A percentile compares a stretch with the other conserved stretches of the same genome.
Evolutionary conservation across 92 coral and sea anemone genomes (phyloP).

Genomic region (Porites divaricata): DNA sequence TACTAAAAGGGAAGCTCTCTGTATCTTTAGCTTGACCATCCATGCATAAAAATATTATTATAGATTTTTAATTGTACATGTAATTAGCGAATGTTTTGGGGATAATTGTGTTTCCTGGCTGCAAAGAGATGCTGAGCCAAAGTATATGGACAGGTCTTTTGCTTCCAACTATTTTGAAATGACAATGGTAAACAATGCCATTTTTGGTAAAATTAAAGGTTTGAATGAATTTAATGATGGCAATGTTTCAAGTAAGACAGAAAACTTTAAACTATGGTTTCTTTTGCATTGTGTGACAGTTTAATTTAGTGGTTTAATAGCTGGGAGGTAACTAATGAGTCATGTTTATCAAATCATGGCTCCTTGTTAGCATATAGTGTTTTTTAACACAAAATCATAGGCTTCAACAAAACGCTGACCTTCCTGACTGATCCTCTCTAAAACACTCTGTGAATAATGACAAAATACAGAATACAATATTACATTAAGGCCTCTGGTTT

Average conservation of each 20-base stretch:
- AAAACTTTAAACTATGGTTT: background rate
- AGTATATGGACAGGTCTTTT: background rate
- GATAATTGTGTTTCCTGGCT: slow-evolving; percentile 24
- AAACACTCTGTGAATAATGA: too few relatives aligned
- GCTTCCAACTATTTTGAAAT: background rate
- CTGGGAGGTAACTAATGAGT: background rate
- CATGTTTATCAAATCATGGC: background rate
- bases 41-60: slow-evolving; percentile 18
- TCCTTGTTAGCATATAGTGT: background rate
- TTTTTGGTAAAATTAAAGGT: too few relatives aligned
- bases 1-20: background rate
- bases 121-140: background rate
- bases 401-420: too few relatives aligned
- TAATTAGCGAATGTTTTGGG: slow-evolving; percentile 3
- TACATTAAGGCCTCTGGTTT: too few relatives aligned
- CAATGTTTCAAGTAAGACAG: background rate
- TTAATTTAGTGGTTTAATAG: background rate
- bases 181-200: too few relatives aligned
- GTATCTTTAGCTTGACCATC: background rate
- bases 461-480: too few relatives aligned
- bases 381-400: background rate
- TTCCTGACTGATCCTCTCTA: too few relatives aligned
- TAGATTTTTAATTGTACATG: background rate
- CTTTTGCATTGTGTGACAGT: background rate
- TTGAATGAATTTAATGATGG: too few relatives aligned